Base-by-base conservation (phyloP, 2,888 invertebrate genomes). In the Gisinianus flammeolus region DNA sequence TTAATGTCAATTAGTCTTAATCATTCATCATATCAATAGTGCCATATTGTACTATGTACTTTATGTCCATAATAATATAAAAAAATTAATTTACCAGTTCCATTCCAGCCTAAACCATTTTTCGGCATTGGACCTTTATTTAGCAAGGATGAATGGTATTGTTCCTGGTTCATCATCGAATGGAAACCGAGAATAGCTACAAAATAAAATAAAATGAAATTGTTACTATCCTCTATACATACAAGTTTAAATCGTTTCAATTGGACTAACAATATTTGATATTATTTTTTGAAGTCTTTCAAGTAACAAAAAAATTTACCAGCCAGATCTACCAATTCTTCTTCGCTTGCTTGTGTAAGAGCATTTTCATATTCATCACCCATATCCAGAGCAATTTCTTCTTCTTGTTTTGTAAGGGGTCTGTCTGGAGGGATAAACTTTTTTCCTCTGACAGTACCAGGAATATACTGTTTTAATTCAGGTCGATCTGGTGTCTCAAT, bases 131-230 rank as follows among this genome's bases (percentile, higher is more conserved):
- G 94, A 31, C 94, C 95, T 88, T 96, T 96, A 89, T 96, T 96
- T 83, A 95, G 88, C 80, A 96, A 90, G 58, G 98, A 98, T 80
- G 97, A 97, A 58, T 84, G 83, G 76, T 84, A 84, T 67, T 99
- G 99, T 87, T 98, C 97, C 90, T 99, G 99, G 88, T 98, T 99
- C 93, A 99, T 95, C 96, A 99, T 98, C 81, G 98, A 98, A 89
- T 99, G 98, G 91, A 99, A 97, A 86, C 98, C 99, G 87, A 98
- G 91, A 88, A 98, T 97, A 87, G 97, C 98, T 95, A 89, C 5
- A 73, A 79, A 67, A 73, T 77, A 35, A 35, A 52, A 31, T 2
- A 70, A 44, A 44, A 44, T 44, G 44, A 12, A 35, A 19, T 24
- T 30, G 24, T 67, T 68, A 35, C 6, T 12, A 6, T 6, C 62